Conservation (phyloP, 2,888 invertebrate genomes). For the Autographa gamma region DNA sequence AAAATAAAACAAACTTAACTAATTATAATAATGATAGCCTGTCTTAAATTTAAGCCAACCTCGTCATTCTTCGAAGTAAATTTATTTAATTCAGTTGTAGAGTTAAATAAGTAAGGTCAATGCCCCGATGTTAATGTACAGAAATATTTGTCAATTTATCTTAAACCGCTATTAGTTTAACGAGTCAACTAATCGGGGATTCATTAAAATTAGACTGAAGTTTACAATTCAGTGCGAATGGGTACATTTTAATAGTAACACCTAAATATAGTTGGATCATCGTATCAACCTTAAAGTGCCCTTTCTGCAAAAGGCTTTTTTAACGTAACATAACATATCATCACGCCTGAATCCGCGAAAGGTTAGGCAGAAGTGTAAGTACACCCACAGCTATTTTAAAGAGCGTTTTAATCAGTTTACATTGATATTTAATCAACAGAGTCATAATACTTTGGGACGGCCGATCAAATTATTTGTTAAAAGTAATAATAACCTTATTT, state of each 20-base stretch:
- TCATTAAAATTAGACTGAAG: constrained; percentile 14
- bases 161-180: constrained; percentile 6
- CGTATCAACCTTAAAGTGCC: too few species aligned
- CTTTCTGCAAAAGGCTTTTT: too few species aligned
- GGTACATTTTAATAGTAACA: constrained; percentile 4
- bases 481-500: too few species aligned
- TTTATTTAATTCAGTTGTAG: constrained; percentile 10
- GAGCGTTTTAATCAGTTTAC: too few species aligned
- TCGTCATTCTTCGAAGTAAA: constrained; percentile 5
- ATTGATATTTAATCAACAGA: too few species aligned
- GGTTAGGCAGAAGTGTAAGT: too few species aligned
- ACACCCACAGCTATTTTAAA: too few species aligned
- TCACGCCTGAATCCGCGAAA: too few species aligned
- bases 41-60: constrained; percentile 8
- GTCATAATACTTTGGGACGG: too few species aligned
- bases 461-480: too few species aligned
- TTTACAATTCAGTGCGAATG: background rate
- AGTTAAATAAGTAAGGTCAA: constrained; percentile 14
- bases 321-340: too few species aligned
- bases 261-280: background rate
- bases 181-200: constrained; percentile 11
- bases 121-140: background rate
- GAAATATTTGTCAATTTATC: constrained; percentile 16
- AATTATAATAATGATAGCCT: background rate
- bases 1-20: background rate